phyloP scores from a whole-genome alignment of 1,140 invertebrate species.

The Brachionus koreanus region DNA sequence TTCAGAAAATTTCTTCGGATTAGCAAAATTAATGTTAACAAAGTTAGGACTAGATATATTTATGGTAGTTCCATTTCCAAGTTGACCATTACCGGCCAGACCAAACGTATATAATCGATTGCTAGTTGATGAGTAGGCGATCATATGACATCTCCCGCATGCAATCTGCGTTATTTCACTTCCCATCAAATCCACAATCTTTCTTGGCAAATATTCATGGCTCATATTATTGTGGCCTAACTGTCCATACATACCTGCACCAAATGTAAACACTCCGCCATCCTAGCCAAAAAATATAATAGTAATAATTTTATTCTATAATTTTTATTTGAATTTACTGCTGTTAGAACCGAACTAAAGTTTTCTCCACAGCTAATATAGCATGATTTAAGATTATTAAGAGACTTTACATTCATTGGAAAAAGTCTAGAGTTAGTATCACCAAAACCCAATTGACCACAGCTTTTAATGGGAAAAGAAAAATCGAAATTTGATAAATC shows the following conservation, averaged over 20 bases:
- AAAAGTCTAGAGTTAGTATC: conserved; percentile 50
- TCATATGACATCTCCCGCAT: conserved; percentile 62
- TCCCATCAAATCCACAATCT: conserved; percentile 86
- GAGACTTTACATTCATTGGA: conserved; percentile 53
- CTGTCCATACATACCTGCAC: conserved; percentile 81
- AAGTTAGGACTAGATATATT: background rate
- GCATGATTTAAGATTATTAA: conserved; percentile 72
- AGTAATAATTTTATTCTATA: background rate
- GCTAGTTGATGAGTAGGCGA: background rate
- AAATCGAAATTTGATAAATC: background rate
- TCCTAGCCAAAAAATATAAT: conserved; percentile 61
- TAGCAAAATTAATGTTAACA: background rate
- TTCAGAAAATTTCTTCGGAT: conserved; percentile 19
- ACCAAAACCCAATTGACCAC: conserved; percentile 76
- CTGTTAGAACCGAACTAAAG: conserved; percentile 51
- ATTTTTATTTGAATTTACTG: background rate
- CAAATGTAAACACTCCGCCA: conserved; percentile 90
- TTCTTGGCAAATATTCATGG: conserved; percentile 75
- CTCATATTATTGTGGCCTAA: conserved; percentile 74
- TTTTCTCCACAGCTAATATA: conserved; percentile 55
- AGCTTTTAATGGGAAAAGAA: conserved; percentile 51
- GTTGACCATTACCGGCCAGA: conserved; percentile 77
- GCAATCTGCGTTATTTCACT: conserved; percentile 79
- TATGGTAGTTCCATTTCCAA: conserved; percentile 63
- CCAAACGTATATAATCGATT: conserved; percentile 76